phyloP scores from a whole-genome alignment of 1,140 invertebrate species.

The Cherax quadricarinatus region DNA sequence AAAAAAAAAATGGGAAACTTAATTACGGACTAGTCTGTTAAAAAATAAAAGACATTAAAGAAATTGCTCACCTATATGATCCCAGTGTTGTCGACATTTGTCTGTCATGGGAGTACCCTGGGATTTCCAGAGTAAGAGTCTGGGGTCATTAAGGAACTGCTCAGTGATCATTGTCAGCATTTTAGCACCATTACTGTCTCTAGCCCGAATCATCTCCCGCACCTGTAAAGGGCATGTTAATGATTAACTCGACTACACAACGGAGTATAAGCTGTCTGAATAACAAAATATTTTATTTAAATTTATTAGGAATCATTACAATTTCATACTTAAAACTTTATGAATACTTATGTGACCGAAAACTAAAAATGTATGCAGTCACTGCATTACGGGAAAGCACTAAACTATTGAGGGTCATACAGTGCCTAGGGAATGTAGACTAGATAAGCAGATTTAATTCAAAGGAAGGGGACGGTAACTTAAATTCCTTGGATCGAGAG shows the following conservation, averaged over 20 bases:
- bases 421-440: no score
- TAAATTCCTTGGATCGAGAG: no score
- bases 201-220: constrained; percentile 88
- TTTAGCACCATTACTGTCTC: constrained; percentile 89
- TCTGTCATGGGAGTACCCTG: constrained; percentile 89
- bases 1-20: no score
- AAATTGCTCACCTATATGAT: constrained; percentile 83
- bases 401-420: no score
- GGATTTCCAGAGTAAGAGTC: constrained; percentile 87
- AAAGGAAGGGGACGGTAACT: no score
- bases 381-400: no score
- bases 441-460: no score
- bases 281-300: neutral
- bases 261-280: neutral
- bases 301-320: neutral
- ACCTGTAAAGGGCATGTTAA: constrained; percentile 79
- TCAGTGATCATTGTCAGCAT: constrained; percentile 93
- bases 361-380: no score
- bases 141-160: constrained; percentile 90
- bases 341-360: no score
- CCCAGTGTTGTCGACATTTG: constrained; percentile 90
- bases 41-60: neutral
- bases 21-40: no score
- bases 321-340: neutral
- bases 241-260: neutral